Evolutionary conservation across 2,797 vertebrate species (phyloP).

Genomic region (Melanotaenia maccullochi): DNA sequence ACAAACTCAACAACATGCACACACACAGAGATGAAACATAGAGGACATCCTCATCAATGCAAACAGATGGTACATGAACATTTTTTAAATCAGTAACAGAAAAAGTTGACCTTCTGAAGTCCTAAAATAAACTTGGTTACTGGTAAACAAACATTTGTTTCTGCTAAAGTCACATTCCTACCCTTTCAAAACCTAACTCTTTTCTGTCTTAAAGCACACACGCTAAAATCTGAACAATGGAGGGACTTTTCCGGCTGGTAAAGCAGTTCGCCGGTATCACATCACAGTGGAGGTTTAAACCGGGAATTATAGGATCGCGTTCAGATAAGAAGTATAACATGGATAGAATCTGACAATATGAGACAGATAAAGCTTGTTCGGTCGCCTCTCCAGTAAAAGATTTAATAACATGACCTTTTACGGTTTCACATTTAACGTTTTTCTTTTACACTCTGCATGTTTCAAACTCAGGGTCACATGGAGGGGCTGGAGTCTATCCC

Average conservation of each 20-base stretch:
- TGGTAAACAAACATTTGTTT: slow-evolving; percentile 73
- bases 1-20: slow-evolving; percentile 34
- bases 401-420: no score
- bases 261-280: slow-evolving; percentile 45
- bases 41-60: slow-evolving; percentile 30
- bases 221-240: slow-evolving; percentile 30
- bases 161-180: slow-evolving; percentile 67
- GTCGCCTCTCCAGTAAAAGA: no score
- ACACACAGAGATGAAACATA: slow-evolving; percentile 58
- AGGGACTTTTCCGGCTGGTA: slow-evolving; percentile 34
- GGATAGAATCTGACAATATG: no score
- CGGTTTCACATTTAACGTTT: no score
- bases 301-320: slow-evolving; percentile 21
- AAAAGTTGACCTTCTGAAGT: slow-evolving; percentile 55
- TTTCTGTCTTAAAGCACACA: slow-evolving; percentile 23
- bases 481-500: no score
- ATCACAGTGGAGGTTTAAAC: slow-evolving; percentile 45
- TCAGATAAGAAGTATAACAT: no score
- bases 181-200: slow-evolving; percentile 39
- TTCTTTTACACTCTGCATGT: no score
- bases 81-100: slow-evolving; percentile 59
- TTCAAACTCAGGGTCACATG: no score
- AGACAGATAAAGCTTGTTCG: no score
- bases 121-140: slow-evolving; percentile 54
- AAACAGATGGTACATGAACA: slow-evolving; percentile 56